Conservation (phyloP, 2,888 invertebrate species). For the Drosophila limbata region DNA sequence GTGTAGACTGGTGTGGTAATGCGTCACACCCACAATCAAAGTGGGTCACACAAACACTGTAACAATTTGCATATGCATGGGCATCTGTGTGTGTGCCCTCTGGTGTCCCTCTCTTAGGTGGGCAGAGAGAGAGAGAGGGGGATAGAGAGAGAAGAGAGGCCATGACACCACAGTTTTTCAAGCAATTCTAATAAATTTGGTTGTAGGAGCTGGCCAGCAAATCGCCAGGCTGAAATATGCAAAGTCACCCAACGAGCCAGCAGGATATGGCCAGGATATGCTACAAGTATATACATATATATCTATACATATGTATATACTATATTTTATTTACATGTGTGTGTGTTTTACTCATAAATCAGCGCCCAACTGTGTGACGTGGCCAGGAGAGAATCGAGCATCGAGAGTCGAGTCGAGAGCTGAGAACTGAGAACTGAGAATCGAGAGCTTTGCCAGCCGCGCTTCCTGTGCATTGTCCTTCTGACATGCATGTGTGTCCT, state of each 20-base stretch:
- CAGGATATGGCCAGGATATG: slow-evolving; percentile 53
- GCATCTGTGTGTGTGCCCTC: slow-evolving; percentile 30
- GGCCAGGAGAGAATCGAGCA: slow-evolving; percentile 2
- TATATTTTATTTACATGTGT: slow-evolving; percentile 26
- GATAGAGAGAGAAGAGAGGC: background rate
- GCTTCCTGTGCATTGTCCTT: slow-evolving; percentile 30
- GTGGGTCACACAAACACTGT: slow-evolving; percentile 64
- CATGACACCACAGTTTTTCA: slow-evolving; percentile 66
- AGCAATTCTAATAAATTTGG: slow-evolving; percentile 73
- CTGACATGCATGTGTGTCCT: slow-evolving; percentile 12
- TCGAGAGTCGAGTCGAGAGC: slow-evolving; percentile 10
- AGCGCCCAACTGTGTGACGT: slow-evolving; percentile 53
- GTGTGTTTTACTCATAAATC: slow-evolving; percentile 61
- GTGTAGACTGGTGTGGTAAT: slow-evolving; percentile 25
- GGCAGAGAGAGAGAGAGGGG: background rate
- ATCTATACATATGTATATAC: slow-evolving; percentile 19
- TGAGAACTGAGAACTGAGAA: slow-evolving; percentile 20
- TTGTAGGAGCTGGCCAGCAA: slow-evolving; percentile 43
- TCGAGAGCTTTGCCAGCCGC: slow-evolving; percentile 34
- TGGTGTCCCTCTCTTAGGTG: no score
- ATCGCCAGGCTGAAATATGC: slow-evolving; percentile 66
- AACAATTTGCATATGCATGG: slow-evolving; percentile 77
- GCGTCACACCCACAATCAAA: slow-evolving; percentile 70
- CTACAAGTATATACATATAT: slow-evolving; percentile 27
- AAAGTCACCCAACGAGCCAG: slow-evolving; percentile 65